phyloP scores from a whole-genome alignment of 2,888 invertebrate species.

The Drosophila dives region DNA sequence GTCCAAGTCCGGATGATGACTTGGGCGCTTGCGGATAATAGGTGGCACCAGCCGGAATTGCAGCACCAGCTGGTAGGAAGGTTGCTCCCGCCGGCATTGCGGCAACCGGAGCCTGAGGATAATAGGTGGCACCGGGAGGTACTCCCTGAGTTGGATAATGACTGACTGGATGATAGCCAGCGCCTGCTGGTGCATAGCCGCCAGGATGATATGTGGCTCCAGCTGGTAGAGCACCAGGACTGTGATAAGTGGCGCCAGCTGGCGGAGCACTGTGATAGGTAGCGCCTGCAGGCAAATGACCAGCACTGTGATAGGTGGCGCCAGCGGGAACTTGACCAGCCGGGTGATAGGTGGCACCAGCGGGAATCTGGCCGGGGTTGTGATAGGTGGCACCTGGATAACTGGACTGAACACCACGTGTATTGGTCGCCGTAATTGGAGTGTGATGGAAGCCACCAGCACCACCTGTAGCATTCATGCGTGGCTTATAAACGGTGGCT shows the following conservation, averaged over 20 bases:
- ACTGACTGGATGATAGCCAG: constrained; percentile 70
- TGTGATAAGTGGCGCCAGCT: constrained; percentile 66
- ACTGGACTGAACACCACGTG: constrained; percentile 77
- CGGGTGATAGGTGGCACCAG: constrained; percentile 77
- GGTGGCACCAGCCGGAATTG: constrained; percentile 68
- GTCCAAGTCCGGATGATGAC: constrained; percentile 79
- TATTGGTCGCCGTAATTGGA: constrained; percentile 78
- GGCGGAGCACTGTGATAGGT: constrained; percentile 57
- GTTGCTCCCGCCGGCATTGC: constrained; percentile 79
- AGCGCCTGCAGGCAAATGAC: constrained; percentile 49
- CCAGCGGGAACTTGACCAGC: constrained; percentile 72
- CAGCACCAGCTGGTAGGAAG: constrained; percentile 64
- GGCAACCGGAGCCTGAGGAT: constrained; percentile 62
- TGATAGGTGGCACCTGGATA: constrained; percentile 78
- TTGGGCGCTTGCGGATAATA: constrained; percentile 80
- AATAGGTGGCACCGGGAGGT: constrained; percentile 76
- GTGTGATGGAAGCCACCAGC: constrained; percentile 59
- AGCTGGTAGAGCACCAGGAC: constrained; percentile 50
- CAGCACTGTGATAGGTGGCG: constrained; percentile 60
- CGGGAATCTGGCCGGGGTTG: constrained; percentile 55
- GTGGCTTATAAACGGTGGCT: constrained; percentile 64
- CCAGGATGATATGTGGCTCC: constrained; percentile 66
- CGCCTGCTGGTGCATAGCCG: constrained; percentile 68
- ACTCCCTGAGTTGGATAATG: constrained; percentile 21
- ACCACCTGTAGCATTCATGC: constrained; percentile 72